These are phyloP conservation scores for Aporophyla nigra DNA, from an alignment of 2,888 invertebrate genomes.

Conservation along the genomic window DNA sequence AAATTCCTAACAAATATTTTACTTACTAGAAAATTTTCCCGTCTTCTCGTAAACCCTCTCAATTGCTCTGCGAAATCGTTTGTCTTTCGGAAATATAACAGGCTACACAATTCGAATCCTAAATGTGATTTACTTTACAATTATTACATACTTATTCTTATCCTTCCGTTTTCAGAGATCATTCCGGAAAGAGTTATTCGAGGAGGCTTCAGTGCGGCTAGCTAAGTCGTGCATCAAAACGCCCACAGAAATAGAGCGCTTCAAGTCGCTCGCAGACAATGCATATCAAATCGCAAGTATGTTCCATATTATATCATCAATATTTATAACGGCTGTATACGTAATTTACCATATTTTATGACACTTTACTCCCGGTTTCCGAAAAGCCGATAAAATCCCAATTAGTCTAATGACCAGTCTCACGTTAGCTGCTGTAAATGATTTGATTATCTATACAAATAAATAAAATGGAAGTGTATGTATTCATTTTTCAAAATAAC, in stretches of 20 bases:
- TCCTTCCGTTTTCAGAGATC: constrained; percentile 93
- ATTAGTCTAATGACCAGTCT: not conserved
- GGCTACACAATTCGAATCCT: not conserved
- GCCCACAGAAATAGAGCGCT: constrained; percentile 95
- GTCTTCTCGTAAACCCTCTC: not conserved
- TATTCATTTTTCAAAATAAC: too few species aligned
- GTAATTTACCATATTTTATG: not conserved
- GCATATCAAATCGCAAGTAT: constrained; percentile 94
- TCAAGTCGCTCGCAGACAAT: constrained; percentile 94
- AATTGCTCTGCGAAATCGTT: not conserved
- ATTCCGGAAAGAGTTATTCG: constrained; percentile 97
- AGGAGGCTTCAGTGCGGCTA: constrained; percentile 96
- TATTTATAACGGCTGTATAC: too few species aligned
- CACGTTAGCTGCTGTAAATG: not conserved
- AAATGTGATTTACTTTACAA: not conserved
- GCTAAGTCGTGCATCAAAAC: constrained; percentile 96
- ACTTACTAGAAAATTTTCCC: not conserved
- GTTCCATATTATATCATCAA: constrained; percentile 40
- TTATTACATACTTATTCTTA: not conserved
- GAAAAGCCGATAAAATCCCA: not conserved
- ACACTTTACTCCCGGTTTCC: not conserved
- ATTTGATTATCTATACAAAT: too few species aligned
- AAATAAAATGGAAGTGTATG: too few species aligned
- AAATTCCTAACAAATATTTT: not conserved
- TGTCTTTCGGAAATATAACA: not conserved